These are phyloP conservation scores for Seira ritae DNA, from an alignment of 2,888 invertebrate species.

Conservation along the genomic window DNA sequence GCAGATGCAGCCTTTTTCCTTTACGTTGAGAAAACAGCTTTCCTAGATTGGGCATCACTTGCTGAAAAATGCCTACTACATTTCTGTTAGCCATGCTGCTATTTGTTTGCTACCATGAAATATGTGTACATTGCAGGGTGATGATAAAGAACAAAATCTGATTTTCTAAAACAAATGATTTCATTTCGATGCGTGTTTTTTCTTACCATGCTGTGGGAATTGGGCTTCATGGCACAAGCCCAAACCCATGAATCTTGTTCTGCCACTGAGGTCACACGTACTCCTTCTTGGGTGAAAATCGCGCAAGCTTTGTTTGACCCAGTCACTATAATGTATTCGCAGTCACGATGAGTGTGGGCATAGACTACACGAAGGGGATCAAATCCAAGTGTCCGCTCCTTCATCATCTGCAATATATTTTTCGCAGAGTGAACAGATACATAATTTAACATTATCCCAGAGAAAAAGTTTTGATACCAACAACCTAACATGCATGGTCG, in stretches of 20 bases:
- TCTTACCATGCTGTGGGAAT: slow-evolving; percentile 83
- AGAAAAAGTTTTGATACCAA: too few species aligned
- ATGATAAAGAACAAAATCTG: slow-evolving; percentile 3
- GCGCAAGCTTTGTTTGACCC: slow-evolving; percentile 87
- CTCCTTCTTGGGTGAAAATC: slow-evolving; percentile 89
- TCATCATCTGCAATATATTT: slow-evolving; percentile 76
- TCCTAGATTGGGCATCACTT: slow-evolving; percentile 8
- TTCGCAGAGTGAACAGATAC: slow-evolving; percentile 5
- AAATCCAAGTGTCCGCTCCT: slow-evolving; percentile 80
- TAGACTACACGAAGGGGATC: slow-evolving; percentile 87
- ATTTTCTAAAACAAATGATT: slow-evolving; percentile 7
- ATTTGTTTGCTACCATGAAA: not conserved
- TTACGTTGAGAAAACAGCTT: not conserved
- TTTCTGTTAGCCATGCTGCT: not conserved
- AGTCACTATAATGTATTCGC: slow-evolving; percentile 87
- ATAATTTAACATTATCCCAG: not conserved
- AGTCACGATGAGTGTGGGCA: slow-evolving; percentile 81
- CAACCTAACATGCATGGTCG: too few species aligned
- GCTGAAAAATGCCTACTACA: not conserved
- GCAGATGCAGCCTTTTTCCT: not conserved
- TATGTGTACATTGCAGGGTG: not conserved
- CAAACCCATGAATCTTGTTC: slow-evolving; percentile 91
- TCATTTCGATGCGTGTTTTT: not conserved
- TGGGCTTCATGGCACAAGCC: slow-evolving; percentile 88
- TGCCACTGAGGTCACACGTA: slow-evolving; percentile 85